These are phyloP conservation scores for Gallinago jamesoni DNA, from an alignment of 2,113 vertebrate species.

Conservation along the genomic window DNA sequence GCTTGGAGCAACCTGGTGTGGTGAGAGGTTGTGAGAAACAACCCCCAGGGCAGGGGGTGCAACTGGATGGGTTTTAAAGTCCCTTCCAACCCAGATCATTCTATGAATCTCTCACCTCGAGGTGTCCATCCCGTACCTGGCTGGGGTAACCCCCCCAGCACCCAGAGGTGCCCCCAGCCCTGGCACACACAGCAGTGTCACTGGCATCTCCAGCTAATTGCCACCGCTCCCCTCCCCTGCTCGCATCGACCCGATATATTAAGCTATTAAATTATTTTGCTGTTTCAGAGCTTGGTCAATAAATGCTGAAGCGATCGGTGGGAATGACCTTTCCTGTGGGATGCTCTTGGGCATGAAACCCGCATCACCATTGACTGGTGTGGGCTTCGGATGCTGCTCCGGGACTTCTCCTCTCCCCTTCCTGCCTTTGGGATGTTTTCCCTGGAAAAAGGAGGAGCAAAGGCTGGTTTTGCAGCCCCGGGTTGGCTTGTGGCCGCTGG, in stretches of 20 bases:
- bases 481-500: background rate
- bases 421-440: background rate
- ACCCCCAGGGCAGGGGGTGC: too few species aligned
- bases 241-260: background rate
- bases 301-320: background rate
- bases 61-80: too few species aligned
- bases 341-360: background rate
- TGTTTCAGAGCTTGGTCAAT: background rate
- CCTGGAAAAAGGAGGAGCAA: background rate
- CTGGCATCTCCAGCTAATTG: background rate
- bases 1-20: too few species aligned
- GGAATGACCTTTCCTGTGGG: background rate
- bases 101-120: too few species aligned
- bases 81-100: too few species aligned
- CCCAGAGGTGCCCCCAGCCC: fast-evolving
- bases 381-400: background rate
- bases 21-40: too few species aligned
- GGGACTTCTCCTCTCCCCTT: background rate
- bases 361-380: background rate
- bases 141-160: background rate
- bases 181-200: fast-evolving
- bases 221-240: background rate
- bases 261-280: conserved; percentile 37
- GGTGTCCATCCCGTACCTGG: fast-evolving
- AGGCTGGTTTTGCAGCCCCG: background rate